phyloP scores from a whole-genome alignment of 1,140 invertebrate species.

The Thalassaphorura encarpata region DNA sequence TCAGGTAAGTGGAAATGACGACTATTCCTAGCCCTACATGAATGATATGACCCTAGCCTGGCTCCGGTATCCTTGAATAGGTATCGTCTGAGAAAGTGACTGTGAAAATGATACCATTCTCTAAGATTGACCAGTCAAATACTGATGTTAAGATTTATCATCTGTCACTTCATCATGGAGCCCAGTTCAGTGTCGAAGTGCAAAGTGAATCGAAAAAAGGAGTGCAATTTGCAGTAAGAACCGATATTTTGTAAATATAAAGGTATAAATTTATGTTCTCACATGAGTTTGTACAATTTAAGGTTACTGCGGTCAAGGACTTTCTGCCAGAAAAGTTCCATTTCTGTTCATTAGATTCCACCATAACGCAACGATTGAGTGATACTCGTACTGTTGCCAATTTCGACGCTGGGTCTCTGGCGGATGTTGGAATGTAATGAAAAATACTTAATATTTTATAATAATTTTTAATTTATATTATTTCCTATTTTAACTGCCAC shows the following conservation, averaged over 20 bases:
- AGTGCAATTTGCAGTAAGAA: not conserved
- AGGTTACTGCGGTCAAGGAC: not conserved
- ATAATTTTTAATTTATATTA: not conserved
- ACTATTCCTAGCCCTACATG: too few species aligned
- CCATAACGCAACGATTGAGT: not conserved
- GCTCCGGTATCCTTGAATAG: too few species aligned
- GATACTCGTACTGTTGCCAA: too few species aligned
- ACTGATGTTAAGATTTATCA: not conserved
- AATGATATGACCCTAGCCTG: too few species aligned
- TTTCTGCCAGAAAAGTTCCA: not conserved
- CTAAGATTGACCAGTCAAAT: not conserved
- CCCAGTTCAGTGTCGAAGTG: not conserved
- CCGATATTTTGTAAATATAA: too few species aligned
- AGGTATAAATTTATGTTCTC: too few species aligned
- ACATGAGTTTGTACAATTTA: not conserved
- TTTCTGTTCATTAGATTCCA: slow-evolving; percentile 1
- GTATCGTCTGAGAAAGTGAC: too few species aligned
- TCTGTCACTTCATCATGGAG: not conserved
- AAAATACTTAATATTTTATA: not conserved
- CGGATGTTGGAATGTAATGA: not conserved
- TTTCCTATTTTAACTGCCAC: too few species aligned
- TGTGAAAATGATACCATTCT: not conserved
- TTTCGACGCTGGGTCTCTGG: not conserved
- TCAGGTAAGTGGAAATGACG: not conserved
- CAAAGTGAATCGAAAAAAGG: not conserved